Conservation (phyloP, 2,113 vertebrate species). For the Fregetta grallaria region DNA sequence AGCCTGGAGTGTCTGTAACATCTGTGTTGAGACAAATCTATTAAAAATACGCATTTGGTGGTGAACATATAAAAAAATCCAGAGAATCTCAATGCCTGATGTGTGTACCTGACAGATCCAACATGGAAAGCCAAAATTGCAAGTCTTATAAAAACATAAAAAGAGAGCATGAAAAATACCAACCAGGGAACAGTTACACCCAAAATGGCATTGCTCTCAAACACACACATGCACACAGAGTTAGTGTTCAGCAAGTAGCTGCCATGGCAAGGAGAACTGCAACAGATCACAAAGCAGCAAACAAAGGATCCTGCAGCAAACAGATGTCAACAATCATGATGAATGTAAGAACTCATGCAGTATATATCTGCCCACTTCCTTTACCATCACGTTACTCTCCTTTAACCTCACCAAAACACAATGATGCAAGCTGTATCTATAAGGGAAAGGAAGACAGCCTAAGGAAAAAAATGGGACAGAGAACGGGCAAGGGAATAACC, state of each 20-base stretch:
- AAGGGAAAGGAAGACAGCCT: not conserved
- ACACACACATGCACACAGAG: not conserved
- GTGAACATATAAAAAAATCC: not conserved
- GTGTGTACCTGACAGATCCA: not conserved
- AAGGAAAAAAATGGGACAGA: constrained; percentile 17
- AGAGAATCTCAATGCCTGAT: not conserved
- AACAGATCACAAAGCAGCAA: constrained; percentile 28
- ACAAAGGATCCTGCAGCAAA: constrained; percentile 40
- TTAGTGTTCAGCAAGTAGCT: not conserved
- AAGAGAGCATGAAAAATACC: not conserved
- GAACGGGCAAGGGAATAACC: not conserved
- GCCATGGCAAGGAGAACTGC: not conserved
- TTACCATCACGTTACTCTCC: not conserved
- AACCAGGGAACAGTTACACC: not conserved
- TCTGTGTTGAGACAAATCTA: not conserved
- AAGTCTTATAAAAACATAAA: not conserved
- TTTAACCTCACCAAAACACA: constrained; percentile 29
- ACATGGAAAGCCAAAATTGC: not conserved
- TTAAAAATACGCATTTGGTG: not conserved
- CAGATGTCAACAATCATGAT: not conserved
- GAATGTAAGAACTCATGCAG: constrained; percentile 9
- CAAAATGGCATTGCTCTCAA: not conserved
- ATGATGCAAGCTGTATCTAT: not conserved
- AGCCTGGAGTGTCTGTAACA: not conserved
- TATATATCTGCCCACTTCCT: not conserved